phyloP scores from a whole-genome alignment of 2,888 invertebrate species.

The Eilema griseolum region DNA sequence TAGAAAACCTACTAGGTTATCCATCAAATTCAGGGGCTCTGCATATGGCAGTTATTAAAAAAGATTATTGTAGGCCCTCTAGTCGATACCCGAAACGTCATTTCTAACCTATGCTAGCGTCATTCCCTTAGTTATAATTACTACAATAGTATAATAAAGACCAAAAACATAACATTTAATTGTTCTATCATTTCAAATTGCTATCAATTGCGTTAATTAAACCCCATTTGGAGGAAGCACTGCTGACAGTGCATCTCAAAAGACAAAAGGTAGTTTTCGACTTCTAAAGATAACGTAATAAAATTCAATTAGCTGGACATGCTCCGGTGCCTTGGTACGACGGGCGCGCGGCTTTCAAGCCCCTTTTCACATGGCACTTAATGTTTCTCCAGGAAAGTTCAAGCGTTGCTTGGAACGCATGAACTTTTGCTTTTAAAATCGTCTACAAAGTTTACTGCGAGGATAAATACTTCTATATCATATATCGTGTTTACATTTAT shows the following conservation, averaged over 20 bases:
- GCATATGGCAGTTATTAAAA: no score
- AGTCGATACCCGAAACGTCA: not conserved
- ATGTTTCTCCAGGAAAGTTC: conserved; percentile 60
- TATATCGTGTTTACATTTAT: no score
- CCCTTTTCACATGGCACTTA: conserved; percentile 73
- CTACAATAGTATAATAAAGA: not conserved
- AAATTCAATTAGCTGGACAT: conserved; percentile 63
- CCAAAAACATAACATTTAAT: not conserved
- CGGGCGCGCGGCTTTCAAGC: conserved; percentile 52
- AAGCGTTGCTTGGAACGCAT: conserved; percentile 27
- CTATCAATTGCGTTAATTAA: conserved; percentile 16
- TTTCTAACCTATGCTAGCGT: not conserved
- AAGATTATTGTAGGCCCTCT: no score
- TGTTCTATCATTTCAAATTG: not conserved
- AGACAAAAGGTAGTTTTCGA: conserved; percentile 18
- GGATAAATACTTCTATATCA: not conserved
- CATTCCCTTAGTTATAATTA: not conserved
- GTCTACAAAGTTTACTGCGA: conserved; percentile 8
- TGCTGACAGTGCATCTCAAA: not conserved
- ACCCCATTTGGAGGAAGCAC: conserved; percentile 14
- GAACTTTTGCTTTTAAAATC: conserved; percentile 36
- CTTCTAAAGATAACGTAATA: conserved; percentile 53
- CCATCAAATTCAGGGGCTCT: no score
- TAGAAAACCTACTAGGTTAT: no score
- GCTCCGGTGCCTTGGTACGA: conserved; percentile 66